These are phyloP conservation scores for Peromyscus attwateri DNA, from an alignment of 2,797 vertebrate species.

Conservation along the genomic window DNA sequence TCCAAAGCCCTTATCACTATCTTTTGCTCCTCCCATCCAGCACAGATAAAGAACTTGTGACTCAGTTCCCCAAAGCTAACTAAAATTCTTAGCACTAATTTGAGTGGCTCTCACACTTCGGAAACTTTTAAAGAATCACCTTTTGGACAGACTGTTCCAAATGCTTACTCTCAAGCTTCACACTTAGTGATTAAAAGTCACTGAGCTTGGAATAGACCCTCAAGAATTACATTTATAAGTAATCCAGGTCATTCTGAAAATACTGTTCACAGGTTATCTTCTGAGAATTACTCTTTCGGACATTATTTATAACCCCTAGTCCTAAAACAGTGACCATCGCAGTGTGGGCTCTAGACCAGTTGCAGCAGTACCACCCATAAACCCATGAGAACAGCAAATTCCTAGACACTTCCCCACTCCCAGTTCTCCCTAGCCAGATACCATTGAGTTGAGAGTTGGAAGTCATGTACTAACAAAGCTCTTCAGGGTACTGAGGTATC, in stretches of 20 bases:
- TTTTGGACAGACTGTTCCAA: not conserved
- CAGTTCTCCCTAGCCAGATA: not conserved
- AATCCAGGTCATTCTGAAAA: not conserved
- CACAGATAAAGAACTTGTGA: not conserved
- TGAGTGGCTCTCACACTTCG: conserved; percentile 19
- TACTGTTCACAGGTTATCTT: not conserved
- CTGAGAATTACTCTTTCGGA: not conserved
- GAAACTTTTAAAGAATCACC: conserved; percentile 12
- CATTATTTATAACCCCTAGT: not conserved
- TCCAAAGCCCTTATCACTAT: not conserved
- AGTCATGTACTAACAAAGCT: not conserved
- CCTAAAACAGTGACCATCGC: not conserved
- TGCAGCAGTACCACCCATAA: not conserved
- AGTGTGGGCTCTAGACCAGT: not conserved
- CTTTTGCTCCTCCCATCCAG: not conserved
- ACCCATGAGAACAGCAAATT: not conserved
- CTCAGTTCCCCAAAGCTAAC: not conserved
- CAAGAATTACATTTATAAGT: conserved; percentile 29
- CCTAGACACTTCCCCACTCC: not conserved
- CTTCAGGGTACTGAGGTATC: not conserved
- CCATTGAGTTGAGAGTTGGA: not conserved
- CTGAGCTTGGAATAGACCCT: not conserved
- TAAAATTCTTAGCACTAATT: conserved; percentile 49
- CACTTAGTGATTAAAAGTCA: conserved; percentile 5
- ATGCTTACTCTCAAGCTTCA: conserved; percentile 31